phyloP scores from a whole-genome alignment of 2,797 vertebrate genomes.

The Sebastes iracundus region DNA sequence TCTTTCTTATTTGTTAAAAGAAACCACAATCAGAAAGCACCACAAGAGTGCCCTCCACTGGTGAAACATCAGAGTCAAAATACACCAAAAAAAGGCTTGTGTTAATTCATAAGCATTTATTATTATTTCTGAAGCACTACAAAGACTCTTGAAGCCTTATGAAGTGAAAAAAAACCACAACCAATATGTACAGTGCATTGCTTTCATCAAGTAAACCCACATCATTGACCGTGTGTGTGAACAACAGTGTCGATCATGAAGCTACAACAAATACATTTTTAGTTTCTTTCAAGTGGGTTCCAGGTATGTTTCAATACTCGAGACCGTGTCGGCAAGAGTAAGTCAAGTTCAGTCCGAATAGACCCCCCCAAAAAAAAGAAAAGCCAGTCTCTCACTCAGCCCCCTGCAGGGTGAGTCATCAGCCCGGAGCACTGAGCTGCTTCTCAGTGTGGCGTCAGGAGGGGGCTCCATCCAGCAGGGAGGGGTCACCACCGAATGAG shows the following conservation, averaged over 20 bases:
- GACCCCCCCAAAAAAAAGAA: background rate
- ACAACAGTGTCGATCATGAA: conserved; percentile 26
- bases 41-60: conserved; percentile 57
- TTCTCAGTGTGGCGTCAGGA: conserved; percentile 2
- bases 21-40: background rate
- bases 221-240: background rate
- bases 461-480: conserved; percentile 11
- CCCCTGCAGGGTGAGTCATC: conserved; percentile 71
- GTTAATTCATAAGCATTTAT: conserved; percentile 47
- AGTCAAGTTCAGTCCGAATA: conserved; percentile 46
- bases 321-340: conserved; percentile 13
- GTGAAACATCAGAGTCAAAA: background rate
- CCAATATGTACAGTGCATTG: conserved; percentile 58
- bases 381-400: conserved; percentile 8
- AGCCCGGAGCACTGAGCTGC: conserved; percentile 12
- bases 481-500: conserved; percentile 25
- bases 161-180: conserved; percentile 40
- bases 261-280: conserved; percentile 23
- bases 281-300: conserved; percentile 80
- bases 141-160: conserved; percentile 38
- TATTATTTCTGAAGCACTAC: conserved; percentile 27
- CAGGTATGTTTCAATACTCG: conserved; percentile 65
- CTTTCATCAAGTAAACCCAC: conserved; percentile 60
- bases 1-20: background rate
- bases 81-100: background rate